Percentiles rank a stretch among this genome's conserved stretches.
phyloP scores from a whole-genome alignment of 2,888 invertebrate genomes.

The Pterostichus madidus region DNA sequence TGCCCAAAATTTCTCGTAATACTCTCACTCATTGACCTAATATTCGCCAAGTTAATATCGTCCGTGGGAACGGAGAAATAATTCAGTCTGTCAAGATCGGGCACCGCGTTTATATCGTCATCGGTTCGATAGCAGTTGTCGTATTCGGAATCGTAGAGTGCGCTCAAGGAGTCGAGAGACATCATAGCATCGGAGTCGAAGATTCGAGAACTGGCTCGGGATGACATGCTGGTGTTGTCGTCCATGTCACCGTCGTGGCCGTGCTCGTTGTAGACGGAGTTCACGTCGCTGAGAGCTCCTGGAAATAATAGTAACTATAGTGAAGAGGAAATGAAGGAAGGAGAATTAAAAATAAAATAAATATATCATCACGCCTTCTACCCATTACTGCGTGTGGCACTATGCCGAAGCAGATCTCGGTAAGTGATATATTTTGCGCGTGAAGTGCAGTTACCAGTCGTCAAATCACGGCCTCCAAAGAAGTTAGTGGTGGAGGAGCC shows the following conservation, averaged over 20 bases:
- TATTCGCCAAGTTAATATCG: conserved; percentile 85
- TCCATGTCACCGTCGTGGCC: conserved; percentile 78
- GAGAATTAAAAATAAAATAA: too few species aligned
- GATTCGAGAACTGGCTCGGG: conserved; percentile 89
- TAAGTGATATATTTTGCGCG: too few species aligned
- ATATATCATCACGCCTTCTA: too few species aligned
- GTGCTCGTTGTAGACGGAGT: conserved; percentile 87
- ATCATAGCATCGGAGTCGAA: conserved; percentile 88
- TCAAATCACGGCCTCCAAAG: too few species aligned
- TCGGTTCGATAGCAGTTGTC: conserved; percentile 82
- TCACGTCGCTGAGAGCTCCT: conserved; percentile 91
- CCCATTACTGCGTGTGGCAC: too few species aligned
- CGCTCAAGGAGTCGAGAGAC: conserved; percentile 89
- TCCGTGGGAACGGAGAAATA: conserved; percentile 77
- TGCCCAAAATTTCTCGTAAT: conserved; percentile 88
- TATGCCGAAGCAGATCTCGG: too few species aligned
- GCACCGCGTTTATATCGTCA: conserved; percentile 77
- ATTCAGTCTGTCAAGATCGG: conserved; percentile 76
- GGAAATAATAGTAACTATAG: conserved; percentile 11
- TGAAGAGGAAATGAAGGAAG: too few species aligned
- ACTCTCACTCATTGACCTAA: conserved; percentile 87
- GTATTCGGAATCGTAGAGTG: conserved; percentile 89
- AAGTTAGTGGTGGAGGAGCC: too few species aligned
- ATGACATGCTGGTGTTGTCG: conserved; percentile 89
- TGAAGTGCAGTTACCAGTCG: too few species aligned